These are phyloP conservation scores for Vimba vimba DNA, from an alignment of 2,113 vertebrate genomes.

Conservation along the genomic window DNA sequence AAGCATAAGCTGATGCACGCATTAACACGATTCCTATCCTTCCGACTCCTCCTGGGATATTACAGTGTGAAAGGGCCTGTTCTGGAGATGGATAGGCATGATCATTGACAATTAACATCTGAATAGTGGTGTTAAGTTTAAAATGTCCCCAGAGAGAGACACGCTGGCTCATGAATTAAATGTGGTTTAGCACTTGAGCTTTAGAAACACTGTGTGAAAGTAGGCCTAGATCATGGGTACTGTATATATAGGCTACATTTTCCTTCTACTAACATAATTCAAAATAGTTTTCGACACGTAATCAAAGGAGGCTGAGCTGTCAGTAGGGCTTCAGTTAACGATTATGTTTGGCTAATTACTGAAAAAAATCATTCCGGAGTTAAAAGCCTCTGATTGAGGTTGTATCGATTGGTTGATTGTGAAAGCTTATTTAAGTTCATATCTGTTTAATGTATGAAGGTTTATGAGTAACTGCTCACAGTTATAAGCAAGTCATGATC, in stretches of 20 bases:
- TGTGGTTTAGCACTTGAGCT: conserved; percentile 73
- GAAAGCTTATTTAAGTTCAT: background rate
- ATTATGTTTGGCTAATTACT: conserved; percentile 1
- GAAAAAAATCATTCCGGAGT: background rate
- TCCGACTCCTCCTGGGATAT: conserved; percentile 82
- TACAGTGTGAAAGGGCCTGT: conserved; percentile 62
- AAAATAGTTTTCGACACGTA: background rate
- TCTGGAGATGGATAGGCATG: conserved; percentile 84
- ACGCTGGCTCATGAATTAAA: conserved; percentile 79
- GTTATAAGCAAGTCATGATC: background rate
- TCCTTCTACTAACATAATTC: background rate
- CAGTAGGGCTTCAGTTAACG: background rate
- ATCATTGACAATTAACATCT: conserved; percentile 88
- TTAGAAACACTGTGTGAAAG: conserved; percentile 39
- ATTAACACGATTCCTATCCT: conserved; percentile 88
- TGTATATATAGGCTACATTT: conserved; percentile 21
- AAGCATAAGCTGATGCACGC: conserved; percentile 91
- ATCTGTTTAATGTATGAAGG: background rate
- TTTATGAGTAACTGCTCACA: background rate
- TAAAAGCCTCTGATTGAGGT: background rate
- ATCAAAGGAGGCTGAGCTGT: conserved; percentile 5
- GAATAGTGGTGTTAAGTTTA: conserved; percentile 76
- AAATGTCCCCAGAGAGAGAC: conserved; percentile 82
- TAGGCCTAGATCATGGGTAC: conserved; percentile 4
- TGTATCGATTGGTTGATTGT: conserved; percentile 1